Evolutionary conservation across 2,797 vertebrate genomes (phyloP).

Genomic region (Parauchenoglanis ngamensis): DNA sequence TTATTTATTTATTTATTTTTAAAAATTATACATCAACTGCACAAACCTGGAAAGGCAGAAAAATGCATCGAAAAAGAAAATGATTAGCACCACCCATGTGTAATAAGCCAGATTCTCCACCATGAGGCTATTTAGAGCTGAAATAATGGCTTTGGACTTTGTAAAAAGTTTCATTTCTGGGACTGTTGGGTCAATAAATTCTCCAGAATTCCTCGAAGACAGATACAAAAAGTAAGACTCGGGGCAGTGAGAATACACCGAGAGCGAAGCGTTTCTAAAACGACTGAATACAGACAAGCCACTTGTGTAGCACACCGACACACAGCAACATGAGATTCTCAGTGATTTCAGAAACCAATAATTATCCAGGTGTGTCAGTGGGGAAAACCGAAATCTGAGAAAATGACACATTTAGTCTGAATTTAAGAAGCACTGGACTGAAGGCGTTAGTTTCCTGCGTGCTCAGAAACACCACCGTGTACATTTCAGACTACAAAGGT

Average conservation of each 20-base stretch:
- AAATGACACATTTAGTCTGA: neutral
- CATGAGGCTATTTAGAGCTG: neutral
- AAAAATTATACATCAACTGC: neutral
- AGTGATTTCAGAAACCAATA: neutral
- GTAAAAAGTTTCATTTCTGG: neutral
- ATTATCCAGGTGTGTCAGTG: conserved; percentile 8
- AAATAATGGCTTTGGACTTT: neutral
- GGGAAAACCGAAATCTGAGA: neutral
- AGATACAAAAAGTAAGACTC: neutral
- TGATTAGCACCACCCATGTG: neutral
- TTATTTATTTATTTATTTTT: neutral
- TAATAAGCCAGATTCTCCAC: conserved; percentile 3
- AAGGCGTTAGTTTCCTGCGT: neutral
- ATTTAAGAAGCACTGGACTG: neutral
- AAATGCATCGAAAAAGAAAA: too few species aligned
- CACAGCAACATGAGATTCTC: neutral
- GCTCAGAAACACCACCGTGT: neutral
- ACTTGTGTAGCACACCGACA: neutral
- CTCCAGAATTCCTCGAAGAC: neutral
- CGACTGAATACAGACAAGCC: neutral
- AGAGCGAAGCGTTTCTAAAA: neutral
- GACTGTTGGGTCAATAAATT: neutral
- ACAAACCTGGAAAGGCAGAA: neutral
- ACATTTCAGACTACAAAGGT: neutral
- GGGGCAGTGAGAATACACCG: neutral